Conservation (phyloP, 2,113 vertebrate species). For the Nesoenas mayeri region DNA sequence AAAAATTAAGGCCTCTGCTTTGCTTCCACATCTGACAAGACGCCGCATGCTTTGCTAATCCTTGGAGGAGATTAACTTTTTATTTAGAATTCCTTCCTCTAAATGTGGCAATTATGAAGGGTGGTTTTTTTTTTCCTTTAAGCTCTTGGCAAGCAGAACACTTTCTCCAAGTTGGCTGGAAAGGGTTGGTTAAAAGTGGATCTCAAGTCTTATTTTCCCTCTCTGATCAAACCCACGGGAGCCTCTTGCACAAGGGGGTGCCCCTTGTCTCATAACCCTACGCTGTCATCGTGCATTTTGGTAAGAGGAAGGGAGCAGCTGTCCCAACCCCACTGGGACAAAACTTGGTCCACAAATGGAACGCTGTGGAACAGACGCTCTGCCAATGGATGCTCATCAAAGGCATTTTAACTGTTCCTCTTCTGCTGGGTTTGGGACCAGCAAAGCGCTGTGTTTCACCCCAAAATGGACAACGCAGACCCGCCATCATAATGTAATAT, state of each 20-base stretch:
- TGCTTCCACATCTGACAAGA: slow-evolving; percentile 79
- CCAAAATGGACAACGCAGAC: accelerated
- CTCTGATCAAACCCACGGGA: neutral
- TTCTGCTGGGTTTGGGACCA: neutral
- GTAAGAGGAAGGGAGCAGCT: neutral
- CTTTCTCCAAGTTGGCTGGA: neutral
- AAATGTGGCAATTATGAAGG: slow-evolving; percentile 76
- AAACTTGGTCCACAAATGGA: neutral
- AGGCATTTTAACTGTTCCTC: neutral
- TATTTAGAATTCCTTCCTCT: slow-evolving; percentile 84
- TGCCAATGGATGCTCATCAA: neutral
- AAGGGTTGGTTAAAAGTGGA: neutral
- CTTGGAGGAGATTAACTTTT: slow-evolving; percentile 82
- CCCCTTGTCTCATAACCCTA: neutral
- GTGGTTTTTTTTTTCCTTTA: neutral
- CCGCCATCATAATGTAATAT: accelerated
- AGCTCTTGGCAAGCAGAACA: slow-evolving; percentile 21
- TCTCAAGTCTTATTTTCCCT: neutral
- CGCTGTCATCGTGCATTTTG: accelerated
- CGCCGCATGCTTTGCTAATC: slow-evolving; percentile 80
- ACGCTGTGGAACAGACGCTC: accelerated
- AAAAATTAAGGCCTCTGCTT: neutral
- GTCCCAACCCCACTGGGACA: neutral
- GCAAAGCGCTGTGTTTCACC: neutral
- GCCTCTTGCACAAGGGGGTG: neutral